Percentiles rank a stretch among this genome's conserved stretches.
phyloP scores from a whole-genome alignment of 2,113 vertebrate species.

The Ciconia stormi region DNA sequence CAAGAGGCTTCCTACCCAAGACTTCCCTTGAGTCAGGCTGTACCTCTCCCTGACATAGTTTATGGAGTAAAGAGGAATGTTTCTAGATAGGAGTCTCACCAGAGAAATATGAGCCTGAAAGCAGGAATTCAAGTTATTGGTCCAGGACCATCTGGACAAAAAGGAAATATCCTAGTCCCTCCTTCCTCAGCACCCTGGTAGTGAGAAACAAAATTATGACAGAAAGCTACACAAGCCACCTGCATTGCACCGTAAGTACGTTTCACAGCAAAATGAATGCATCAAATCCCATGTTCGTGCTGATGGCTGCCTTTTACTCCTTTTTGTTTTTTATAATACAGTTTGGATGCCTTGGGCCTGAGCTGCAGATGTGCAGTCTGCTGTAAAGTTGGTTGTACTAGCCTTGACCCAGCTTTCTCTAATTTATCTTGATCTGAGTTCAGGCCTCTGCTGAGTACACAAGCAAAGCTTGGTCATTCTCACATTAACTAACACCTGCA shows the following conservation, averaged over 20 bases:
- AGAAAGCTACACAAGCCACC: neutral
- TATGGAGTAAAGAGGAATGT: neutral
- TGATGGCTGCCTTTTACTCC: neutral
- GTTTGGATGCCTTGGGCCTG: neutral
- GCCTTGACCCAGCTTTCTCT: neutral
- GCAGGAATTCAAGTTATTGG: neutral
- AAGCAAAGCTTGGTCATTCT: neutral
- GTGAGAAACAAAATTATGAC: neutral
- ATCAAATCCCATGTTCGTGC: neutral
- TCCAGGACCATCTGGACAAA: neutral
- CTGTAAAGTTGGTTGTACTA: neutral
- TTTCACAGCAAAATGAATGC: neutral
- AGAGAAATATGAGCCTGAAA: neutral
- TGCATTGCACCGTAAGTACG: neutral
- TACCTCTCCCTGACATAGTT: neutral
- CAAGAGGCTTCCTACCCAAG: neutral
- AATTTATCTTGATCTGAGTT: neutral
- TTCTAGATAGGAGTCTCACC: neutral
- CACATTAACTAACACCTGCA: neutral
- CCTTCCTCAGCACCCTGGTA: neutral
- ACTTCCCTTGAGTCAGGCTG: neutral
- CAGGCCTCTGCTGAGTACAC: neutral
- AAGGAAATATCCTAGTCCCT: neutral
- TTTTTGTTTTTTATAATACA: neutral
- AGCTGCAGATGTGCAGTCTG: neutral